These are phyloP conservation scores for Clitarchus hookeri DNA, from an alignment of 2,888 invertebrate genomes.

Conservation along the genomic window DNA sequence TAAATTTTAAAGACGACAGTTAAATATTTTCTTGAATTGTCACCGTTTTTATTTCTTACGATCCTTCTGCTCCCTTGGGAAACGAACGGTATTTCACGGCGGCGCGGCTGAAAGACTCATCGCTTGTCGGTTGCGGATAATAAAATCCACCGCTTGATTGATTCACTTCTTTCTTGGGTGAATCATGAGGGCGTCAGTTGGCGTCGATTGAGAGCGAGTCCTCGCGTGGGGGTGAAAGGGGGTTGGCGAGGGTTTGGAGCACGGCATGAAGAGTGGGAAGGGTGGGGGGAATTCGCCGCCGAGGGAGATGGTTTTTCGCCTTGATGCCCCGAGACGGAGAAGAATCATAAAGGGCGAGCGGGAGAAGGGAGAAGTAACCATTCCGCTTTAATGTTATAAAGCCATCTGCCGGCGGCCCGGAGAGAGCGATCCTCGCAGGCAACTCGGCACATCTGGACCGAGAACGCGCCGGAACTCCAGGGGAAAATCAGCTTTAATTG, in stretches of 20 bases:
- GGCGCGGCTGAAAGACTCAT: background rate
- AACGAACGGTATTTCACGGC: no score
- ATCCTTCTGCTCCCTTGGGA: no score
- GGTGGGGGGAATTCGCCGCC: background rate
- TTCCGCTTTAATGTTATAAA: constrained; percentile 11
- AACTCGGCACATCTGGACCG: background rate
- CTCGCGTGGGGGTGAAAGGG: background rate
- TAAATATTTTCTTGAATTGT: no score
- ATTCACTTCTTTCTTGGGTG: background rate
- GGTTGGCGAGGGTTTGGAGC: background rate
- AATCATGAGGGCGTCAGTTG: background rate
- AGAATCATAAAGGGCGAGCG: background rate
- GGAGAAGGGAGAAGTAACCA: background rate
- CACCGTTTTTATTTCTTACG: no score
- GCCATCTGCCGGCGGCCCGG: background rate
- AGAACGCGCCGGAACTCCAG: background rate
- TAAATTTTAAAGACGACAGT: no score
- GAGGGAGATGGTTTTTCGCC: constrained; percentile 6
- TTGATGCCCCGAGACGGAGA: background rate
- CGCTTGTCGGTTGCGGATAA: background rate
- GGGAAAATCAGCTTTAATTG: background rate
- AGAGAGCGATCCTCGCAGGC: background rate
- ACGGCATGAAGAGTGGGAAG: background rate
- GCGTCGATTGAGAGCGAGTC: constrained; percentile 9
- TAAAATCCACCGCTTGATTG: constrained; percentile 2